Evolutionary conservation across 1,140 invertebrate species (phyloP), one percentile per base, ranked within the genome.

Genomic region (Aplysia californica): DNA sequence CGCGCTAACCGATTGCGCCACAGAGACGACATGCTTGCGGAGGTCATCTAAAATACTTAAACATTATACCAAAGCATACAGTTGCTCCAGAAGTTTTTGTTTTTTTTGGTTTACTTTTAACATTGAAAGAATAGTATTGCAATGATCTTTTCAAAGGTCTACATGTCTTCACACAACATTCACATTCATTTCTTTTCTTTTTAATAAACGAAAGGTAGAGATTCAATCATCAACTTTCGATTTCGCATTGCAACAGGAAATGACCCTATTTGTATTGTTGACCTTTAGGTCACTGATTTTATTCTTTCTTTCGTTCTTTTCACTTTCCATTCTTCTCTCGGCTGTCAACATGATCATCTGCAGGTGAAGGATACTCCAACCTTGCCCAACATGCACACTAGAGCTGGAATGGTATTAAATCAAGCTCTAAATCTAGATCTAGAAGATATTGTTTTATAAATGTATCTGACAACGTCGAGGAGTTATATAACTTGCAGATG

Each of bases 1-100:
- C 83, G 83, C 83, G 83, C 83, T 85, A 85, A 85, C 83, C 83
- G 76, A 85, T 85, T 85, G 82, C 82, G 83, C 82, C 83, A 85
- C 83, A 82, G 82, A 85, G 83, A 85, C 83, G 33, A 0, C 61
- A n/a, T 29, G 20, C 21, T 3, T 23, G 1, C 5, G 3, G 20
- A 0, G 0, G 3, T 1, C n/a, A 33, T 26, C 2, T 65, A 21
- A 31, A 65, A 18, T 50, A 50, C 44, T 50, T 50, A 50, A 15
- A 50, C 44, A 50, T 50, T 50, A 15, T n/a, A 15, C 10, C 44
- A 15, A 15, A 10, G 10, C 44, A 15, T 50, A 15, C 44, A 10
- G 10, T n/a, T 50, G 44, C 44, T 50, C n/a, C 10, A 50, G 10
- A 50, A 50, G 10, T 50, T 50, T 50, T 50, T 50, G 10, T 50